phyloP scores from a whole-genome alignment of 1,140 invertebrate species.

The Drosophila parvula region DNA sequence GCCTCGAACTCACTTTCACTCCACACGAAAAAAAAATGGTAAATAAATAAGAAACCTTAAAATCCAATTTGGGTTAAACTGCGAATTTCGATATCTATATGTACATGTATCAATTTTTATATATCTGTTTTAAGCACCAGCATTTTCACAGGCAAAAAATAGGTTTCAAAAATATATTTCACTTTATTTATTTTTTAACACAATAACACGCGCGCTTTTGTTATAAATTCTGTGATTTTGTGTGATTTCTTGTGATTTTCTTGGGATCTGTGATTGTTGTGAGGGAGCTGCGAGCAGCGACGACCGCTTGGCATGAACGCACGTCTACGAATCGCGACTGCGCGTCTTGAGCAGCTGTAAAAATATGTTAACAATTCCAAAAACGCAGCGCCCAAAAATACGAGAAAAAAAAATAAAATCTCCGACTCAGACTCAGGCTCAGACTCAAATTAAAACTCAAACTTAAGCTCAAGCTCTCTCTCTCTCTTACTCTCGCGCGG shows the following conservation, averaged over 20 bases:
- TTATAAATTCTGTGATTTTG: neutral
- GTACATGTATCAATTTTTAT: conserved; percentile 18
- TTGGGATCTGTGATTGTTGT: conserved; percentile 17
- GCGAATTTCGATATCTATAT: conserved; percentile 31
- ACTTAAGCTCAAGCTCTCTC: neutral
- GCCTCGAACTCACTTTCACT: conserved; percentile 69
- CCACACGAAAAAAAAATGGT: conserved; percentile 54
- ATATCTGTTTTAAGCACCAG: conserved; percentile 28
- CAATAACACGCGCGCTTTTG: conserved; percentile 37
- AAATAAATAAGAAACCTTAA: conserved; percentile 41
- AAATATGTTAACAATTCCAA: conserved; percentile 83
- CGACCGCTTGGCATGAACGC: conserved; percentile 81
- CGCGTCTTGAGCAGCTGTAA: conserved; percentile 81
- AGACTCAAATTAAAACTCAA: neutral
- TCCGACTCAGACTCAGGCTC: conserved; percentile 12
- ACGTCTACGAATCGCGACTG: conserved; percentile 82
- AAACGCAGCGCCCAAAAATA: conserved; percentile 76
- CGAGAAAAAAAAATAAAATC: neutral
- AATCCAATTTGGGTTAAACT: conserved; percentile 41
- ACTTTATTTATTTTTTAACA: conserved; percentile 37
- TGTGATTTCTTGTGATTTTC: neutral
- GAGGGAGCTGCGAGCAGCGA: conserved; percentile 62
- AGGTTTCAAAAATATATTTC: neutral
- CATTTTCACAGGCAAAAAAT: conserved; percentile 62
- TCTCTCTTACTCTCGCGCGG: neutral